Evolutionary conservation across 2,888 invertebrate genomes (phyloP).

Genomic region (Agrilus biguttatus): DNA sequence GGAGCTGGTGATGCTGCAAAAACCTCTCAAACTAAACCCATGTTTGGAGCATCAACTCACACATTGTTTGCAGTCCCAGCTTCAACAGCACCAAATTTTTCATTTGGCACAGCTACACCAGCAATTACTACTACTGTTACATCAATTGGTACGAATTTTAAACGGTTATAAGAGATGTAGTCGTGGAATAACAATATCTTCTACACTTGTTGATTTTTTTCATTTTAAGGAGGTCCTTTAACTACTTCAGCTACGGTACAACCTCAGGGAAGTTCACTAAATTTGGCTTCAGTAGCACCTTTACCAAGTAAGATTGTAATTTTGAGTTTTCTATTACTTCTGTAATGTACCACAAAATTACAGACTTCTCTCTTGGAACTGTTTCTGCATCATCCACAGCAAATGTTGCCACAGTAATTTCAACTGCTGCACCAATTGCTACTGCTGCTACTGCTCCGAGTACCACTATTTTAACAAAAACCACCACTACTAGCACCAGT

Average conservation of each 20-base stretch:
- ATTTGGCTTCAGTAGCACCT: no score
- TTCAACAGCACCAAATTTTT: slow-evolving; percentile 9
- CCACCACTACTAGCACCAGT: slow-evolving; percentile 9
- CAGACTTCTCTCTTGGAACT: slow-evolving; percentile 1
- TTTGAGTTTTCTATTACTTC: neutral
- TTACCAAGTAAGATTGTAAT: neutral
- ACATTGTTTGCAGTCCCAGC: slow-evolving; percentile 4
- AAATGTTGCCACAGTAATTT: slow-evolving; percentile 4
- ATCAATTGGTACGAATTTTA: no score
- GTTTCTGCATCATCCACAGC: slow-evolving; percentile 6
- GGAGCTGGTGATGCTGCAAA: slow-evolving; percentile 10
- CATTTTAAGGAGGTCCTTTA: no score
- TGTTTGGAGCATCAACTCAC: slow-evolving; percentile 5
- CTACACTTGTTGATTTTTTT: neutral
- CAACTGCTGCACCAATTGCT: slow-evolving; percentile 7
- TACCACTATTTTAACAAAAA: slow-evolving; percentile 1
- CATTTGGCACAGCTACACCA: slow-evolving; percentile 7
- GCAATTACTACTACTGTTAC: neutral
- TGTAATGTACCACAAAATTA: neutral
- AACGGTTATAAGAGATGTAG: neutral
- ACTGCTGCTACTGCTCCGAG: slow-evolving; percentile 6
- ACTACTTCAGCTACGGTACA: no score
- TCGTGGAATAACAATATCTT: neutral
- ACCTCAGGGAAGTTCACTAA: no score
- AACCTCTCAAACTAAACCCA: slow-evolving; percentile 9